Evolutionary conservation across 1,140 invertebrate genomes (phyloP).

Genomic region (Cydia strobilella): DNA sequence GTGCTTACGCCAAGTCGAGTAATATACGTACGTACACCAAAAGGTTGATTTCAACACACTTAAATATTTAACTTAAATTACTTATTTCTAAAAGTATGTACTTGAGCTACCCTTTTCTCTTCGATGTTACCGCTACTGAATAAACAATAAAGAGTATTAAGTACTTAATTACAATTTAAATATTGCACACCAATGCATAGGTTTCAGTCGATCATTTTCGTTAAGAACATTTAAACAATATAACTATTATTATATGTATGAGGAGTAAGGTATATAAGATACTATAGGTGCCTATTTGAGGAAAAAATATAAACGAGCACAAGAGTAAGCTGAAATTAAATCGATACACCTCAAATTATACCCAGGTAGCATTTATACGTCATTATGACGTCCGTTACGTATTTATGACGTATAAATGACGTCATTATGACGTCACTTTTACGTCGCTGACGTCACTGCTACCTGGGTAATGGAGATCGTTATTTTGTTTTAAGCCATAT

Average conservation of each 20-base stretch:
- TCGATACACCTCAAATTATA: no score
- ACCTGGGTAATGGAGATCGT: no score
- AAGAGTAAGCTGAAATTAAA: background rate
- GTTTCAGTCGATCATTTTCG: slow-evolving; percentile 15
- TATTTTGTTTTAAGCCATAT: background rate
- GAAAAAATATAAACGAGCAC: background rate
- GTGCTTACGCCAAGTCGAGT: background rate
- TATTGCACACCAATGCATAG: slow-evolving; percentile 22
- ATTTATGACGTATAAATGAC: no score
- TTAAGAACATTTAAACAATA: slow-evolving; percentile 33
- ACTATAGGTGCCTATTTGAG: background rate
- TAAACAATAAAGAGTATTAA: slow-evolving; percentile 17
- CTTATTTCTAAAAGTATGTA: slow-evolving; percentile 13
- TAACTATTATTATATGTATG: background rate
- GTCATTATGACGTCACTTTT: no score
- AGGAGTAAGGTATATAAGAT: background rate
- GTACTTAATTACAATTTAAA: slow-evolving; percentile 1
- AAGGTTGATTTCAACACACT: background rate
- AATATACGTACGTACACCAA: background rate
- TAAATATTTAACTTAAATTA: background rate
- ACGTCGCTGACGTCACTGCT: no score
- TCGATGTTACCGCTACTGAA: slow-evolving; percentile 10
- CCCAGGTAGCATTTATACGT: no score
- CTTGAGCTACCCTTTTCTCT: slow-evolving; percentile 28
- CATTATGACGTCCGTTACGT: no score